phyloP scores from a whole-genome alignment of 2,888 invertebrate species.

The Synergus itoensis region DNA sequence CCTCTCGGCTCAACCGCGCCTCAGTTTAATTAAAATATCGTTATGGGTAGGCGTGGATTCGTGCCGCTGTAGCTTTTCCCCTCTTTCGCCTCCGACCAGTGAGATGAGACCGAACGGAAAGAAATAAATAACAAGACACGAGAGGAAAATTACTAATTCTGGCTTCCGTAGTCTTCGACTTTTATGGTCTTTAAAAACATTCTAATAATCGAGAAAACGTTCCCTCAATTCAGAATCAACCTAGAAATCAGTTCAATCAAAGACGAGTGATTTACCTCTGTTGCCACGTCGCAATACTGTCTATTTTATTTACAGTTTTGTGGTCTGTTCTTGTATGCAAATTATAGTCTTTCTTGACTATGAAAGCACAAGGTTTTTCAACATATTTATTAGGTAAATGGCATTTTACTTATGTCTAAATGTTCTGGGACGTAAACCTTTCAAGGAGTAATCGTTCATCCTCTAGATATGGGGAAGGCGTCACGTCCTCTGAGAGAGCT shows the following conservation, averaged over 20 bases:
- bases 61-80: slow-evolving; percentile 67
- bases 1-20: slow-evolving; percentile 67
- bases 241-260: slow-evolving; percentile 36
- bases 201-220: slow-evolving; percentile 36
- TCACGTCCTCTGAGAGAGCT: neutral
- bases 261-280: slow-evolving; percentile 12
- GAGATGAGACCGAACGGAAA: slow-evolving; percentile 50
- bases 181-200: slow-evolving; percentile 37
- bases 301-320: slow-evolving; percentile 8
- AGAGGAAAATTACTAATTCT: slow-evolving; percentile 36
- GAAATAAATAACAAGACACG: slow-evolving; percentile 60
- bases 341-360: neutral
- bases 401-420: too few relatives aligned
- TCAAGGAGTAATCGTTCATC: too few relatives aligned
- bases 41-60: slow-evolving; percentile 78
- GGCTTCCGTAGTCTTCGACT: slow-evolving; percentile 34
- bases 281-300: neutral
- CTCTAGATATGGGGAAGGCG: neutral
- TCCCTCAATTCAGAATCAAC: neutral
- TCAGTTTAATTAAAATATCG: slow-evolving; percentile 78
- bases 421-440: too few relatives aligned
- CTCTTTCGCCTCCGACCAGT: slow-evolving; percentile 16
- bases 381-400: neutral
- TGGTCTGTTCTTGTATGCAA: neutral
- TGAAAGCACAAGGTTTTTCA: neutral